Base-by-base conservation (phyloP, 2,113 vertebrate genomes). In the Campylorhamphus procurvoides region DNA sequence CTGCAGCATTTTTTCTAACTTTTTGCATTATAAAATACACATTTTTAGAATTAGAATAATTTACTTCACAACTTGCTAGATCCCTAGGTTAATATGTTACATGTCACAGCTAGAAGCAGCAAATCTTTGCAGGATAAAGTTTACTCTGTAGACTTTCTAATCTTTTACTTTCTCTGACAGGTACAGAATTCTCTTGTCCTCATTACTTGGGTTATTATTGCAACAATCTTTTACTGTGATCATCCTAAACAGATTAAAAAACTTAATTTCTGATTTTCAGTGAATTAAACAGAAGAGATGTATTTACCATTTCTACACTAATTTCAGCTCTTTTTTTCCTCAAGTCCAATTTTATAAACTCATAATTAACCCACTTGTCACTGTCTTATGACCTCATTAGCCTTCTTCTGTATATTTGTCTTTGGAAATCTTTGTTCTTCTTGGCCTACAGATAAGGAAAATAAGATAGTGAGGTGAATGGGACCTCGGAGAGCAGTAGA, bases 341-440 rank as follows among this genome's bases (percentile, higher is more conserved):
- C 8, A 77, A 95, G 82, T 94, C 71, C 40, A 80, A 50, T 97
- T 97, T 95, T 93, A 67, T 39, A 84, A 92, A 90, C 19, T 79
- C 93, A 15, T 37, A 35, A 52, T 76, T 86, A 88, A 59, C 29
- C 20, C 6, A 29, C 31, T 27, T 71, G 82, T 74, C 77, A 64
- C 79, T 94, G 94, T 75, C 53, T 75, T 84, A 37, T 95, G 91
- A 93, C 71, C 53, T 90, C 89, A 63, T 92, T 55, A 82, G 19
- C 40, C 53, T 87, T 76, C 50, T 64, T 77, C 44, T 83, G 64
- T 20, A 35, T 56, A 18, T 39, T 35, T 56, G 35, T 52, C 71
- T 80, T 89, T 52, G n/a, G 35, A 88, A 56, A 78, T 87, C n/a
- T 58, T 96, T 82, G 37, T 84, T 76, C 52, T 87, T 78, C 62